A percentile compares a stretch with the other conserved stretches of the same genome.
phyloP scores from a whole-genome alignment of 2,888 invertebrate species.

The Scaptomyza parva region DNA sequence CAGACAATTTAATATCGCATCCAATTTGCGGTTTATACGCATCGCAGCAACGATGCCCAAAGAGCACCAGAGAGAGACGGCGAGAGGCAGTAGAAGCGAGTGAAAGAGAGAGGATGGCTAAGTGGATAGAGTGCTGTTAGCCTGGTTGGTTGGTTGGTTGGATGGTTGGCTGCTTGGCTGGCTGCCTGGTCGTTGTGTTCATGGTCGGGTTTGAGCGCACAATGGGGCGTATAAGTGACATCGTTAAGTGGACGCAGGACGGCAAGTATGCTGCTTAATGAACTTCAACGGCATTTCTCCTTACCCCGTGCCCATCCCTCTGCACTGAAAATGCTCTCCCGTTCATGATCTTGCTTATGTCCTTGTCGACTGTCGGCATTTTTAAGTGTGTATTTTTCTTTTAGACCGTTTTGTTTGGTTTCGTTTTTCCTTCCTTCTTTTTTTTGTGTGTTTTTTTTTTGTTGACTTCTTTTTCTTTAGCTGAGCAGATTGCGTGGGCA shows the following conservation, averaged over 20 bases:
- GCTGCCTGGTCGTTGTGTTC: constrained; percentile 37
- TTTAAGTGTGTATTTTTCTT: constrained; percentile 51
- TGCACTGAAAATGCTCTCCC: not conserved
- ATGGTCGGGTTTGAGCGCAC: constrained; percentile 60
- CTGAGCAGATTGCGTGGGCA: constrained; percentile 5
- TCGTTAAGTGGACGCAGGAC: constrained; percentile 73
- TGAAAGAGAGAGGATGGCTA: constrained; percentile 9
- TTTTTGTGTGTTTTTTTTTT: too few species aligned
- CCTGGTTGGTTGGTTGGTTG: constrained; percentile 41
- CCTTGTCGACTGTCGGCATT: constrained; percentile 32
- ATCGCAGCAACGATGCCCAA: constrained; percentile 59
- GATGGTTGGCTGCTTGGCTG: too few species aligned
- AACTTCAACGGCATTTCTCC: constrained; percentile 75
- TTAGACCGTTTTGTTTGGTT: constrained; percentile 10
- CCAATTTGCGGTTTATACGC: constrained; percentile 85
- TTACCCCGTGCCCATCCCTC: too few species aligned
- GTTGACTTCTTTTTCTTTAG: constrained; percentile 28
- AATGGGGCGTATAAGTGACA: constrained; percentile 81
- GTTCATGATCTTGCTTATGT: constrained; percentile 9
- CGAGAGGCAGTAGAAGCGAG: not conserved
- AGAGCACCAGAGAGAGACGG: not conserved
- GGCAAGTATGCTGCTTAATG: constrained; percentile 76
- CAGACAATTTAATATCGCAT: constrained; percentile 85
- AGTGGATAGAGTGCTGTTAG: constrained; percentile 47
- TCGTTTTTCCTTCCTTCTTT: not conserved